Evolutionary conservation across 2,797 vertebrate species (phyloP), one percentile per base, ranked within the genome.

Genomic region (Apogon hyalosoma): DNA sequence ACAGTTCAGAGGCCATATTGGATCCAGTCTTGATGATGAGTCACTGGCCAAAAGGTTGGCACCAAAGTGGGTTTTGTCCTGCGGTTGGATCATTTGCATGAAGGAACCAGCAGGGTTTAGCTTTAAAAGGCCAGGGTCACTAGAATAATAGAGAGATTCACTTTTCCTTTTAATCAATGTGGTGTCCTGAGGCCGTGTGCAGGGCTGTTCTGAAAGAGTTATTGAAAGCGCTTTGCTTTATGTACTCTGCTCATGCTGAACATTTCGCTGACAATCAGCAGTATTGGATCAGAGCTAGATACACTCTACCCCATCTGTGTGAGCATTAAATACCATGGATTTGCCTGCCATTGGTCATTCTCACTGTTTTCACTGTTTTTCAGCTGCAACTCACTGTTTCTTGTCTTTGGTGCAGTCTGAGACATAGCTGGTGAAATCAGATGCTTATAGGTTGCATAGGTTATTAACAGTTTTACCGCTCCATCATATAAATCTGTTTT

Each of bases 181-280:
- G 53, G 59, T 75, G 55, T 88, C 81, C 85, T 18, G 59, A 66
- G 69, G 67, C 63, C 39, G 36, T 52, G 42, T 47, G 46, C 28
- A 39, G 42, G 64, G 56, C 73, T 60, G 36, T 54, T 78, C 61
- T 55, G 50, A 55, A 57, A 79, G 74, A 82, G 40, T 73, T 81
- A 84, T 82, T 75, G 62, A 55, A 47, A 60, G 59, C 6, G 18
- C 75, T 78, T 79, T 65, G 60, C 73, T 89, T 84, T 77, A 89
- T 81, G 73, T 63, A 73, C 75, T 76, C 63, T 38, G 54, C 67
- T 73, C 38, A 24, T 63, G 70, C 79, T 75, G 60, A 73, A 64
- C 74, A 56, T 88, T 89, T 80, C 0, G 67, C 79, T 84, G 81
- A 87, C 69, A 75, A 63, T 90, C 86, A 87, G 89, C 86, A 89